phyloP scores from a whole-genome alignment of 2,797 vertebrate species.

The Apodemus agrarius region DNA sequence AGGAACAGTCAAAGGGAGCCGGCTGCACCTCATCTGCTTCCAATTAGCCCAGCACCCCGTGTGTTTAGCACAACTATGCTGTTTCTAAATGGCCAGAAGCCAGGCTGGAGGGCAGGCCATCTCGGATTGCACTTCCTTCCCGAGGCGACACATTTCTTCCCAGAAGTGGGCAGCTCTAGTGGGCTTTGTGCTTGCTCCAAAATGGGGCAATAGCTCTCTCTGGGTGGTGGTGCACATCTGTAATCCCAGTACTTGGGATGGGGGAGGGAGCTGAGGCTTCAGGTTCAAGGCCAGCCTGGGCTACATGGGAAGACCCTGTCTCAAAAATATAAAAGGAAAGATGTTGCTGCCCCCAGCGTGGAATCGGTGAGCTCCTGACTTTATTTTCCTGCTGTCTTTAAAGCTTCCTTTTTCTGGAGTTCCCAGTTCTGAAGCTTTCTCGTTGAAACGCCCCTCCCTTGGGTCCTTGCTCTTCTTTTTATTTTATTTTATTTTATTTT shows the following conservation, averaged over 20 bases:
- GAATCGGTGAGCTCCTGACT: rapidly evolving
- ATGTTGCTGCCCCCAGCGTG: rapidly evolving
- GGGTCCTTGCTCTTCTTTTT: background rate
- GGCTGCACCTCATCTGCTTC: background rate
- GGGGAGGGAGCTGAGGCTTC: background rate
- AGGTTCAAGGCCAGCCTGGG: background rate
- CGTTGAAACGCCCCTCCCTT: background rate
- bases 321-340: background rate
- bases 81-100: background rate
- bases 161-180: background rate
- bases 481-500: background rate
- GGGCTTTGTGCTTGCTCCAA: background rate
- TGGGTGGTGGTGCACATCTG: background rate
- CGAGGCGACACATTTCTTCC: background rate
- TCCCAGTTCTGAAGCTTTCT: background rate
- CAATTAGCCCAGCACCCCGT: background rate
- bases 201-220: background rate
- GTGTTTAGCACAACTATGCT: background rate
- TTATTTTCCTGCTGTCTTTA: background rate
- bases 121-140: slow-evolving; percentile 46
- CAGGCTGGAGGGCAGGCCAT: background rate
- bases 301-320: background rate
- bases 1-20: background rate
- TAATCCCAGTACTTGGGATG: background rate
- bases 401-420: background rate